These are phyloP conservation scores for Coecobrya sp. DNA, from an alignment of 2,888 invertebrate species.

Conservation along the genomic window DNA sequence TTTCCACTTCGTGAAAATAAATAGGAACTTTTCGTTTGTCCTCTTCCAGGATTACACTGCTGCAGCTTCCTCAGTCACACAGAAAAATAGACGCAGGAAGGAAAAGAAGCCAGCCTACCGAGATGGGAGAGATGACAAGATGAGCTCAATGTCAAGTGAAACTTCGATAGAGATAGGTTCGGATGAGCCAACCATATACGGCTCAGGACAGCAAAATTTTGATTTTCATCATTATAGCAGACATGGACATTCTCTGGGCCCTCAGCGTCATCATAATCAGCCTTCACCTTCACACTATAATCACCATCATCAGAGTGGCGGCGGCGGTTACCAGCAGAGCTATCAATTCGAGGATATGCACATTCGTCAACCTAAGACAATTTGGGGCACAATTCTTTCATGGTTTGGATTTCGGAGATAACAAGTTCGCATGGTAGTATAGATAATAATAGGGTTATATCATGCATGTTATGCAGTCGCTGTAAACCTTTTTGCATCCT, in stretches of 20 bases:
- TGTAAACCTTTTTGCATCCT: neutral
- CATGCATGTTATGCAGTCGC: neutral
- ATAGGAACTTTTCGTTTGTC: constrained; percentile 5
- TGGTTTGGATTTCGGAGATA: constrained; percentile 72
- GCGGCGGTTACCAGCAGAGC: constrained; percentile 28
- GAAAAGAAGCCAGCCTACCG: constrained; percentile 54
- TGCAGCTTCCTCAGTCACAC: constrained; percentile 33
- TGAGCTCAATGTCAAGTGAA: constrained; percentile 59
- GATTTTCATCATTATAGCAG: constrained; percentile 10
- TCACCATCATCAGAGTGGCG: neutral
- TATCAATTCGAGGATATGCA: constrained; percentile 48
- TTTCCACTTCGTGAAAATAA: neutral
- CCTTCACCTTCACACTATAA: neutral
- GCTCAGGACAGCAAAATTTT: constrained; percentile 67
- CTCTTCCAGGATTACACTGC: constrained; percentile 62
- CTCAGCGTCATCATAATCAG: constrained; percentile 3
- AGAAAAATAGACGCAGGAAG: constrained; percentile 6
- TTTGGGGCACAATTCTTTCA: constrained; percentile 71
- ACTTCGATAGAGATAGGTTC: constrained; percentile 69
- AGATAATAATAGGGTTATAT: constrained; percentile 3
- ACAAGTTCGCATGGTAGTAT: neutral
- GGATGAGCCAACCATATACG: constrained; percentile 73
- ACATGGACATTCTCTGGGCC: constrained; percentile 4
- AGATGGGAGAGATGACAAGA: constrained; percentile 33
- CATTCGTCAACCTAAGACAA: constrained; percentile 54